Base-by-base conservation (phyloP, 2,888 invertebrate species). In the Hirtodrosophila trivittata region DNA sequence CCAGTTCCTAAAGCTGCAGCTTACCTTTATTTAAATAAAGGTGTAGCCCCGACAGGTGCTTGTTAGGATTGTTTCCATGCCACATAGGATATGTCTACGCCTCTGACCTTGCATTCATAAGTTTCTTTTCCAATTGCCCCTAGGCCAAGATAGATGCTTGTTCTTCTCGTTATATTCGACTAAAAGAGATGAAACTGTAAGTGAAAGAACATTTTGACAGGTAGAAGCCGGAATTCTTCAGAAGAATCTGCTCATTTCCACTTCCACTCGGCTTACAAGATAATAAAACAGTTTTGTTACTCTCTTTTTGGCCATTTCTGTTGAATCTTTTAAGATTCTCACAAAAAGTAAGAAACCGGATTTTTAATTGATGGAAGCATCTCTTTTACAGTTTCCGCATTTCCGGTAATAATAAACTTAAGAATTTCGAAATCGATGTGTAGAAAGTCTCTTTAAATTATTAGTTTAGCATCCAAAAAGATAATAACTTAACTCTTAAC, bases 31-130 rank as follows among this genome's bases (percentile, higher is more conserved):
- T 77, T 77, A 45, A 74, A 77, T 77, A 60, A 66, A 76, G 73
- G 58, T 73, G 72, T 66, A 66, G 45, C 47, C 64, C 26, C 45
- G 67, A 72, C 78, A 76, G 75, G 65, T 76, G 76, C 59, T 58
- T 33, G 50, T 60, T 56, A 30, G 33, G 46, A 47, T 60, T 30
- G 46, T 42, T 46, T 12, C 45, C 43, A 28, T 50, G n/a, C 13
- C 25, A 58, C 10, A 50, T 58, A 26, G 39, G 52, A 65, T 43
- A 47, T 43, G 10, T 26, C 28, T 26, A 25, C 33, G 28, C 33
- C 43, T 39, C 26, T 46, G 39, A 18, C 30, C 55, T 10, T 43
- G 21, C 3, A 13, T 12, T 42, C 43, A 46, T 13, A 28, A 25
- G 13, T 12, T 35, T 28, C n/a, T 8, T 25, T 33, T 28, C 25